Conservation (phyloP, 2,113 vertebrate genomes). For the Cyanocitta stelleri region DNA sequence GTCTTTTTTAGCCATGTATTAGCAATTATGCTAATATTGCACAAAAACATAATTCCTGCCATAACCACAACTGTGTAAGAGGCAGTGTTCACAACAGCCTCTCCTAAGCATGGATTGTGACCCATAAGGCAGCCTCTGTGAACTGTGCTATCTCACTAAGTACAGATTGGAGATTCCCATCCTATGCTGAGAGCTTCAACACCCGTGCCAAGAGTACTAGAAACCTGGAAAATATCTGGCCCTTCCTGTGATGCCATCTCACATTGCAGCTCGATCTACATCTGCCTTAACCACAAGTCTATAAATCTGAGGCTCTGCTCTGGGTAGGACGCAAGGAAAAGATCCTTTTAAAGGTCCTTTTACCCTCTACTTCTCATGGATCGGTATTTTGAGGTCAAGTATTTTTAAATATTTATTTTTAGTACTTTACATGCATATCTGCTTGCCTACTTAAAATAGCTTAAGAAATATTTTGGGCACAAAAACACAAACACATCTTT, state of each 20-base stretch:
- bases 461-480: constrained; percentile 5
- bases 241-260: neutral
- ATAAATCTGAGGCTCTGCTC: neutral
- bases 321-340: neutral
- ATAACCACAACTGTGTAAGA: neutral
- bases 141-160: neutral
- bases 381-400: neutral
- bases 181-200: neutral
- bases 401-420: constrained; percentile 55
- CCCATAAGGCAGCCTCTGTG: neutral
- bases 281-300: neutral
- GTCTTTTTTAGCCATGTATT: neutral
- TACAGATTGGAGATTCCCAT: neutral
- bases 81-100: neutral
- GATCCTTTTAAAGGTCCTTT: neutral
- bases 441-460: constrained; percentile 26
- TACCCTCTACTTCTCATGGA: neutral
- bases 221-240: neutral
- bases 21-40: neutral
- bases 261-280: neutral
- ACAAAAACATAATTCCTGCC: neutral
- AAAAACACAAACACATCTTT: neutral
- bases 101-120: neutral
- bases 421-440: neutral
- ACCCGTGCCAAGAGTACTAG: neutral